Evolutionary conservation across 2,113 vertebrate genomes (phyloP).

Genomic region (Dicrurus megarhynchus): DNA sequence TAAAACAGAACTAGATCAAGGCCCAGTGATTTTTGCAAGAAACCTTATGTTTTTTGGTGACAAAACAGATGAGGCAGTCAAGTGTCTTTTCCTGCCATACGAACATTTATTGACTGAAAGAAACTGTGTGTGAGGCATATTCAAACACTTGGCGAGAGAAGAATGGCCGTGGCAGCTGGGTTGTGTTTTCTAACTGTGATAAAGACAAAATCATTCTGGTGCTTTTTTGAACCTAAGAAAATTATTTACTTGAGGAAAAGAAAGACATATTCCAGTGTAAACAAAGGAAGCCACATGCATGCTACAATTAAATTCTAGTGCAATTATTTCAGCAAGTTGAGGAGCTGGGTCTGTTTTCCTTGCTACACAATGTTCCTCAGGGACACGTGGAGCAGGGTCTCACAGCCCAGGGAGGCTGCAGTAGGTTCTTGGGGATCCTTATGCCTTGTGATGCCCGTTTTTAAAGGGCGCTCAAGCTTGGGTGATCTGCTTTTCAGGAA

Average conservation of each 20-base stretch:
- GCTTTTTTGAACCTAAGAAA: background rate
- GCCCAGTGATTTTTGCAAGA: background rate
- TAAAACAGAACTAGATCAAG: background rate
- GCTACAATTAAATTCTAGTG: background rate
- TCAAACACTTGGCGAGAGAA: background rate
- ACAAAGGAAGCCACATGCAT: background rate
- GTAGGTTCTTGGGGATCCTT: background rate
- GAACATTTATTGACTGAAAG: background rate
- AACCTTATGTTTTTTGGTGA: background rate
- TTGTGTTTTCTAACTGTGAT: background rate
- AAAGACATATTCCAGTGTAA: background rate
- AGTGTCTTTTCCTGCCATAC: background rate
- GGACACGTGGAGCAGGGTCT: fast-evolving
- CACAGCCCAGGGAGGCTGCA: fast-evolving
- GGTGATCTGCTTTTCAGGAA: background rate
- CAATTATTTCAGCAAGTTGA: background rate
- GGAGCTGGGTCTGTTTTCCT: background rate
- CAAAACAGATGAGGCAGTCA: background rate
- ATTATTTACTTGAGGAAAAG: background rate
- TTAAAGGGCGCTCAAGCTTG: background rate
- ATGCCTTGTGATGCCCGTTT: background rate
- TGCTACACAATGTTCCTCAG: fast-evolving
- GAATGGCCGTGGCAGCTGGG: background rate
- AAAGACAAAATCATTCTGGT: background rate
- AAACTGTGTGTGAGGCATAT: background rate